Conservation (phyloP, 2,888 invertebrate genomes). For the Noctua janthina region DNA sequence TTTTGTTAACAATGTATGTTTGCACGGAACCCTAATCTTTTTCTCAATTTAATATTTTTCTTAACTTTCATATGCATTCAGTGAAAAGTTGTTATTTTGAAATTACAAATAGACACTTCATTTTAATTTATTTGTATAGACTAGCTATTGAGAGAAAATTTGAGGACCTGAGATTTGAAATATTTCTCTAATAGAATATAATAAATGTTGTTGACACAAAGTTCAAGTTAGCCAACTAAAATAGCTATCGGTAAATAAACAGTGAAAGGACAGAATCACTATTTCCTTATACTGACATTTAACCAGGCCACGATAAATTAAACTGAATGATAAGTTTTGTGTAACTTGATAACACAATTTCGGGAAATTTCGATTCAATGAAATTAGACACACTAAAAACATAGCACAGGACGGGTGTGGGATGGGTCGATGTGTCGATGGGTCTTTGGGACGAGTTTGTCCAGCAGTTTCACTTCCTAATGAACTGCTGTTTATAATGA, state of each 20-base stretch:
- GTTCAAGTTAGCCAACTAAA: too few relatives aligned
- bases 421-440: background rate
- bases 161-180: background rate
- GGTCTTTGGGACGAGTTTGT: background rate
- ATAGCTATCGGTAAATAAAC: too few relatives aligned
- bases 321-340: background rate
- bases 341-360: background rate
- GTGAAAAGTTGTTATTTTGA: too few relatives aligned
- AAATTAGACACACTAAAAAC: background rate
- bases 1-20: too few relatives aligned
- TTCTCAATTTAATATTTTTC: too few relatives aligned
- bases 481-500: background rate
- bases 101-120: too few relatives aligned
- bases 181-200: background rate
- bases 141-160: too few relatives aligned
- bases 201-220: background rate
- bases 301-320: background rate
- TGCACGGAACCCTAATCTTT: too few relatives aligned
- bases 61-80: too few relatives aligned
- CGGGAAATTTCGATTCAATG: background rate
- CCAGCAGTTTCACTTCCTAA: background rate
- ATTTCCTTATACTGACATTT: background rate
- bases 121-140: too few relatives aligned
- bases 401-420: background rate
- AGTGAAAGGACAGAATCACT: background rate